phyloP scores from a whole-genome alignment of 2,888 invertebrate species.

The Papilio elwesi region DNA sequence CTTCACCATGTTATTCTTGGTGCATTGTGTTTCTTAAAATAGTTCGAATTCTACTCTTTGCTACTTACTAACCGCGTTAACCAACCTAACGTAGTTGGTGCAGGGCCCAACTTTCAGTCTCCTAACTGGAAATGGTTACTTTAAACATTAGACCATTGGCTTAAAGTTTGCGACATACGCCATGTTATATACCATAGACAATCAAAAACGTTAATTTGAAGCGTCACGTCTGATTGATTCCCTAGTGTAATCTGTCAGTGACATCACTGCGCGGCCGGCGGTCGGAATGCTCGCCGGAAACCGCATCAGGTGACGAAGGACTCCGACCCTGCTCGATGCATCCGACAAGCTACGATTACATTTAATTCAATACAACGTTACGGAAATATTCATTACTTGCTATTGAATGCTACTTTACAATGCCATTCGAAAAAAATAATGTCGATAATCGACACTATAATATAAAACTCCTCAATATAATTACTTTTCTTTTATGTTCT shows the following conservation, averaged over 20 bases:
- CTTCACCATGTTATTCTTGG: too few species aligned
- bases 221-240: conserved; percentile 6
- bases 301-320: conserved; percentile 71
- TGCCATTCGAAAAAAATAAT: background rate
- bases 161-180: background rate
- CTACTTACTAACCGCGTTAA: too few species aligned
- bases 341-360: conserved; percentile 33
- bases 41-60: too few species aligned
- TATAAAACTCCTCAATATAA: background rate
- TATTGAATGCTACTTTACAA: conserved; percentile 2
- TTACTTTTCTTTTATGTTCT: background rate
- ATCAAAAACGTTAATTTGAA: background rate
- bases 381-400: conserved; percentile 13
- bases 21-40: too few species aligned
- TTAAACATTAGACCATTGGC: background rate
- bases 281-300: conserved; percentile 75
- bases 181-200: background rate
- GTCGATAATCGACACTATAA: background rate
- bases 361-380: conserved; percentile 15
- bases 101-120: too few species aligned
- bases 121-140: too few species aligned
- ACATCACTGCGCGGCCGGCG: conserved; percentile 46
- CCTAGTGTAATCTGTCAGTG: conserved; percentile 15
- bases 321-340: conserved; percentile 45
- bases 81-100: too few species aligned